These are phyloP conservation scores for Indicator maculatus DNA, from an alignment of 2,113 vertebrate species.

Conservation along the genomic window DNA sequence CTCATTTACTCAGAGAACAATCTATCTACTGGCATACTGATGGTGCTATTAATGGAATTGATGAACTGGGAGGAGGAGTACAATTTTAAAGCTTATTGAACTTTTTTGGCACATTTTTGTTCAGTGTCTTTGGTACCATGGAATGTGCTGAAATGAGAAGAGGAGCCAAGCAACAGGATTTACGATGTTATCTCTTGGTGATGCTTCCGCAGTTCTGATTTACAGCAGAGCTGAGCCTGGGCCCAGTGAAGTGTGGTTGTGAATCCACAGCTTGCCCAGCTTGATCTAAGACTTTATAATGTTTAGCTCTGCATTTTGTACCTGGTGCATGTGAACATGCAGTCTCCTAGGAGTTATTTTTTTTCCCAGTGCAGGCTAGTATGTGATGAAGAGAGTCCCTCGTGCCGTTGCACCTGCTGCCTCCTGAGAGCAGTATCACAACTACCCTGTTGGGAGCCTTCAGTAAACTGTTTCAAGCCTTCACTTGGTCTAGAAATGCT, in stretches of 20 bases:
- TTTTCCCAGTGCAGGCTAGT: neutral
- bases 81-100: neutral
- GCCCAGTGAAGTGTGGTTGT: neutral
- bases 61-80: neutral
- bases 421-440: neutral
- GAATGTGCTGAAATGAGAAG: neutral
- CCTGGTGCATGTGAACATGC: neutral
- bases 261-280: neutral
- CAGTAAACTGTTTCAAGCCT: neutral
- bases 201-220: constrained; percentile 9
- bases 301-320: neutral
- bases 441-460: neutral
- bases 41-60: neutral
- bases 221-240: neutral
- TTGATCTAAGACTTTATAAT: neutral
- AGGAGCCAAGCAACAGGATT: neutral
- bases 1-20: neutral
- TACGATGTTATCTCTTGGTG: neutral
- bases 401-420: neutral
- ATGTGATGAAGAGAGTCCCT: neutral
- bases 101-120: neutral
- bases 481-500: neutral
- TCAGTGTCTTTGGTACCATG: neutral
- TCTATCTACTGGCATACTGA: neutral
- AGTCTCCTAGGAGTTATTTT: neutral